phyloP scores from a whole-genome alignment of 2,888 invertebrate species.

The Agrochola macilenta region DNA sequence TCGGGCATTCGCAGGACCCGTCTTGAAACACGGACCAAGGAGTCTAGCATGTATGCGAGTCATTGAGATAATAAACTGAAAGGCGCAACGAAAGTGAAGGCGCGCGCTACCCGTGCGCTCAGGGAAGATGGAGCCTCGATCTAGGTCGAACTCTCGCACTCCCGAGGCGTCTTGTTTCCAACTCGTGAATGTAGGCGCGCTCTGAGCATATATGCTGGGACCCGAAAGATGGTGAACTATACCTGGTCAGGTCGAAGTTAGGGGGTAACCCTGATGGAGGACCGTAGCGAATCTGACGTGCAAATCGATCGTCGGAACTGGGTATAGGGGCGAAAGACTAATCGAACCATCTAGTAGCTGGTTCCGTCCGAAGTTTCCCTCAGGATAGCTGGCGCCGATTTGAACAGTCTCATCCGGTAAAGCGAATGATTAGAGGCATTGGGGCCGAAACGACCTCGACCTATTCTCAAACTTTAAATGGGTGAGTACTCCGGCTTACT shows the following conservation, averaged over 20 bases:
- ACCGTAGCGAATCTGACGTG: slow-evolving; percentile 92
- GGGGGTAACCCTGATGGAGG: too few relatives aligned
- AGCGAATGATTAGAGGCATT: slow-evolving; percentile 91
- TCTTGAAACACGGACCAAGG: slow-evolving; percentile 90
- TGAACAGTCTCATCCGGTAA: slow-evolving; percentile 92
- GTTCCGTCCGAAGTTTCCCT: slow-evolving; percentile 94
- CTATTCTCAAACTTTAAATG: too few relatives aligned
- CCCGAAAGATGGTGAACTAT: slow-evolving; percentile 85
- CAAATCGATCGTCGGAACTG: slow-evolving; percentile 95
- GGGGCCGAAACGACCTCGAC: too few relatives aligned
- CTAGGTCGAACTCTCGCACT: slow-evolving; percentile 86
- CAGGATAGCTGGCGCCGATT: slow-evolving; percentile 92
- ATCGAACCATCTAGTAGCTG: slow-evolving; percentile 94
- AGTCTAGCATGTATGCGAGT: slow-evolving; percentile 92
- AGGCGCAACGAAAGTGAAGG: slow-evolving; percentile 91
- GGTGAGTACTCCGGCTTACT: slow-evolving; percentile 88
- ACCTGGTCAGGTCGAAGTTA: too few relatives aligned
- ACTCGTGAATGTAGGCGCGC: too few relatives aligned
- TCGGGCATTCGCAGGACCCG: slow-evolving; percentile 86
- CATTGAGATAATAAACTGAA: slow-evolving; percentile 90
- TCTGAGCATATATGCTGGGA: slow-evolving; percentile 91
- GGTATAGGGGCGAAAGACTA: slow-evolving; percentile 93
- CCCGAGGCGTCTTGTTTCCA: slow-evolving; percentile 88
- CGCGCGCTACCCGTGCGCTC: too few relatives aligned
- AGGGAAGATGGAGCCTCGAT: slow-evolving; percentile 80